These are phyloP conservation scores for Heliothis subflexa DNA, from an alignment of 1,140 invertebrate species.

Conservation along the genomic window DNA sequence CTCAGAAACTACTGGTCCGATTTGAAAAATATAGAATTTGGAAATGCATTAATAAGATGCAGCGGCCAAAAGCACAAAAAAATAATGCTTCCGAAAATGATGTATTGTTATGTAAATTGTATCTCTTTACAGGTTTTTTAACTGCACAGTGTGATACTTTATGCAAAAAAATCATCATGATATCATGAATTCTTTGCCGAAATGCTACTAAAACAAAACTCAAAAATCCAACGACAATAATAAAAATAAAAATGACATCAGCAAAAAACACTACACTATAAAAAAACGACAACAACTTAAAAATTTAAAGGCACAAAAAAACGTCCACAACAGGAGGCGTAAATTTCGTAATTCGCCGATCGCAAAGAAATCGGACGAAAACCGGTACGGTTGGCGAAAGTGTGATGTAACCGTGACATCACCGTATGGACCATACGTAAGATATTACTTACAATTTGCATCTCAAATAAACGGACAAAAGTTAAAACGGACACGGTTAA, in stretches of 20 bases:
- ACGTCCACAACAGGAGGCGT: conserved; percentile 9
- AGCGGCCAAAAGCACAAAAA: too few relatives aligned
- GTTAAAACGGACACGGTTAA: conserved; percentile 1
- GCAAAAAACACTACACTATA: not conserved
- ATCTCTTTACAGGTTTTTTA: too few relatives aligned
- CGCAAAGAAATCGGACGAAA: conserved; percentile 14
- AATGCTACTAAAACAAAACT: too few relatives aligned
- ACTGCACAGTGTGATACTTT: not conserved
- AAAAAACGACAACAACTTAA: not conserved
- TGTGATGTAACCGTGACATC: conserved; percentile 38
- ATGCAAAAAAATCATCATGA: not conserved
- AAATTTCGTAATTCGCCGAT: conserved; percentile 39
- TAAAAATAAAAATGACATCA: too few relatives aligned
- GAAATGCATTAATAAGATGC: too few relatives aligned
- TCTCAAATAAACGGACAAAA: not conserved
- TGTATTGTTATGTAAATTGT: too few relatives aligned
- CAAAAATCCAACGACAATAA: too few relatives aligned
- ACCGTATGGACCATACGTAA: conserved; percentile 25
- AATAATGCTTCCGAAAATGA: too few relatives aligned
- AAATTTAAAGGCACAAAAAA: not conserved
- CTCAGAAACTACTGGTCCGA: too few relatives aligned
- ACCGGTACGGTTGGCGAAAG: conserved; percentile 41
- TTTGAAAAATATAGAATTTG: too few relatives aligned
- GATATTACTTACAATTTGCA: not conserved
- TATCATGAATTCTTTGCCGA: not conserved